These are phyloP conservation scores for Mesopsocus fuscifrons DNA, from an alignment of 2,888 invertebrate species.

Conservation along the genomic window DNA sequence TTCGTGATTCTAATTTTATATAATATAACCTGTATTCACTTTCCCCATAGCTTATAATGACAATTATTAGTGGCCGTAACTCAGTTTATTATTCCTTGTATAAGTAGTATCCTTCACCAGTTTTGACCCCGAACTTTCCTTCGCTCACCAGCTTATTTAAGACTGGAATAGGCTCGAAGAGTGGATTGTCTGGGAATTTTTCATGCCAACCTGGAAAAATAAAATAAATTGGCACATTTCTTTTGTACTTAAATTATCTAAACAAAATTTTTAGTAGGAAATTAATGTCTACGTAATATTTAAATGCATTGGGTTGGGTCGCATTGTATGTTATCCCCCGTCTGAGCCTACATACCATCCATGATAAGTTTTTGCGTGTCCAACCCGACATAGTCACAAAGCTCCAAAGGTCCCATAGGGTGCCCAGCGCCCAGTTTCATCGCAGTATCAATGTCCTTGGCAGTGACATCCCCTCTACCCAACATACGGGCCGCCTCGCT, in stretches of 20 bases:
- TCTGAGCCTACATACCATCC: conserved; percentile 25
- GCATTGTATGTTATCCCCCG: no score
- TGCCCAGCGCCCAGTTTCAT: conserved; percentile 41
- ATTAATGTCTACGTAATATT: no score
- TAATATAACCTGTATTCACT: no score
- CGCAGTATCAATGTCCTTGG: conserved; percentile 34
- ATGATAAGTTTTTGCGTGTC: conserved; percentile 35
- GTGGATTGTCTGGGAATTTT: conserved; percentile 30
- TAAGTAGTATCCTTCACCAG: conserved; percentile 36
- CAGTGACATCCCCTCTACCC: conserved; percentile 29
- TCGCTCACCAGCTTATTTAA: conserved; percentile 30
- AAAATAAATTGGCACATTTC: background rate
- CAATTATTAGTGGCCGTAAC: no score
- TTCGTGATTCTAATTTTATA: no score
- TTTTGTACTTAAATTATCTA: no score
- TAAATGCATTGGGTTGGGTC: no score
- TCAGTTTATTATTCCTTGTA: no score
- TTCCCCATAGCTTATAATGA: no score
- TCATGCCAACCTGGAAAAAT: conserved; percentile 30
- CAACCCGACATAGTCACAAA: conserved; percentile 35
- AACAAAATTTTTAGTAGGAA: no score
- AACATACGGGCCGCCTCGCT: conserved; percentile 35
- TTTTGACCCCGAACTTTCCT: conserved; percentile 32
- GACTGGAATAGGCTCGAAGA: conserved; percentile 25
- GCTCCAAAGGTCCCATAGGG: conserved; percentile 41